Conservation (phyloP, 2,888 invertebrate species). For the Aphidius colemani region DNA sequence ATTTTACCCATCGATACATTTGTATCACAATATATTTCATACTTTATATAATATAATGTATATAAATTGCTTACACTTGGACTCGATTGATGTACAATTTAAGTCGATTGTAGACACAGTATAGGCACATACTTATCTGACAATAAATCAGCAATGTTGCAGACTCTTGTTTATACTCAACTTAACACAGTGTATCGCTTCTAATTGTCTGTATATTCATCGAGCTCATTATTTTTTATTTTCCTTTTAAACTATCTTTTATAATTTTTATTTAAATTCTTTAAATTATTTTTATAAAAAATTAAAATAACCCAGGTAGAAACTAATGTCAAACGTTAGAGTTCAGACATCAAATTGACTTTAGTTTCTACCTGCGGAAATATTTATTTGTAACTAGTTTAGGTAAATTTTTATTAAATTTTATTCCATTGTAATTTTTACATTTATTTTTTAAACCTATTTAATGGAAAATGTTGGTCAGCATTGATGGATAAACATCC, state of each 20-base stretch:
- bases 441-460: too few species aligned
- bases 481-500: too few species aligned
- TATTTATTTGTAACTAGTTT: too few species aligned
- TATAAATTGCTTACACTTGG: slow-evolving; percentile 1
- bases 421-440: too few species aligned
- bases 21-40: slow-evolving; percentile 25
- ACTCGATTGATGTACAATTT: slow-evolving; percentile 19
- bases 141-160: slow-evolving; percentile 19
- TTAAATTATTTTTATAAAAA: background rate
- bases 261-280: background rate
- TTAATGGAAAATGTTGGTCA: too few species aligned
- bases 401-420: too few species aligned
- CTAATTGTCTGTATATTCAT: slow-evolving; percentile 1
- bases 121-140: background rate
- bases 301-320: too few species aligned
- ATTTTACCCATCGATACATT: slow-evolving; percentile 28
- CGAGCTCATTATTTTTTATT: background rate
- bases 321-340: too few species aligned
- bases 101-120: background rate
- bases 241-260: background rate
- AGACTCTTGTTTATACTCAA: background rate
- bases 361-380: too few species aligned
- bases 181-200: background rate
- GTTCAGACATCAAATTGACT: too few species aligned
- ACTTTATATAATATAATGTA: slow-evolving; percentile 3